These are phyloP conservation scores for Tupiocoris notatus DNA, from an alignment of 2,888 invertebrate genomes.

Conservation along the genomic window DNA sequence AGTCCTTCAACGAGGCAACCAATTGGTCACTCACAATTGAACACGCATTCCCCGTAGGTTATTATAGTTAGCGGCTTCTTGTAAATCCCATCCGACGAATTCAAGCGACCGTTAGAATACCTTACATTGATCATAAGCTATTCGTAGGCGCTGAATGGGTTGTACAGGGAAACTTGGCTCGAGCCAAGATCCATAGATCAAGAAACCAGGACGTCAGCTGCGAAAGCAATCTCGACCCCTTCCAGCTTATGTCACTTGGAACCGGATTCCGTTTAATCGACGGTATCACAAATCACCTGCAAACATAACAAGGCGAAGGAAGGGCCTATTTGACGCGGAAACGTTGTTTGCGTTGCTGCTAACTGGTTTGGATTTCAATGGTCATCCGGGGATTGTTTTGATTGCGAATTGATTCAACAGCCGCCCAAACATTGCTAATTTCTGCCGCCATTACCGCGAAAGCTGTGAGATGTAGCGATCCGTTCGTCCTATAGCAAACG, in stretches of 20 bases:
- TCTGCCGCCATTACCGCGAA: neutral
- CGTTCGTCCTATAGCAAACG: no score
- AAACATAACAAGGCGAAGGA: neutral
- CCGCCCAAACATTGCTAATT: neutral
- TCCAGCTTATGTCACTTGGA: neutral
- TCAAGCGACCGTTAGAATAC: neutral
- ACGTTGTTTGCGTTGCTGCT: slow-evolving; percentile 6
- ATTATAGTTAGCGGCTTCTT: no score
- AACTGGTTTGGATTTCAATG: slow-evolving; percentile 10
- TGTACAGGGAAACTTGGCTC: neutral
- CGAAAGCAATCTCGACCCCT: slow-evolving; percentile 22
- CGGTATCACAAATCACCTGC: slow-evolving; percentile 29
- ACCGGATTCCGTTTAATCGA: slow-evolving; percentile 3
- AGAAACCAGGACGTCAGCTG: slow-evolving; percentile 18
- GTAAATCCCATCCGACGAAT: no score
- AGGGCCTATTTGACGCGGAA: neutral
- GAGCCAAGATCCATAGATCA: slow-evolving; percentile 16
- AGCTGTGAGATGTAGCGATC: neutral
- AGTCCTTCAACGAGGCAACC: no score
- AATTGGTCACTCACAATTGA: no score
- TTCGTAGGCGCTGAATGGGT: neutral
- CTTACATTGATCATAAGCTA: neutral
- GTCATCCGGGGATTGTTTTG: neutral
- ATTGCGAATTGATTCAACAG: neutral
- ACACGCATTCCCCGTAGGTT: no score